Base-by-base conservation (phyloP, 2,113 vertebrate species). In the Serinus canaria region DNA sequence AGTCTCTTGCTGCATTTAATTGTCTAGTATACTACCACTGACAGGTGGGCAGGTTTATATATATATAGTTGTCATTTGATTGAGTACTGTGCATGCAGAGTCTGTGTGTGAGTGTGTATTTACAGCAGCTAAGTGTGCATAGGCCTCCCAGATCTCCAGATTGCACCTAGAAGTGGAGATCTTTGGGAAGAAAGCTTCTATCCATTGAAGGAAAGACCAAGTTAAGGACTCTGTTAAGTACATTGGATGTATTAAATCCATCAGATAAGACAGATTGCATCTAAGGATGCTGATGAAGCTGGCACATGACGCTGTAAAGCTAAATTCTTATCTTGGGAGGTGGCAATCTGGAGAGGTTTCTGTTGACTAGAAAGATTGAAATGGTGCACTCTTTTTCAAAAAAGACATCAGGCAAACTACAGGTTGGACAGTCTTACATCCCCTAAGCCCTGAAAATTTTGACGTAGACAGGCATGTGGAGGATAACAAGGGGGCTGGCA, bases 1-100 rank as follows among this genome's bases (percentile, higher is more conserved):
- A 67, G 62, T 66, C 35, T 96, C 24, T 80, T 88, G 66, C 67
- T 72, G 55, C 69, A 94, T 92, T 90, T 95, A 88, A 91, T 84
- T 80, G 53, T 88, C 75, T 94, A 50, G 22, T 89, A 83, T 62
- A 59, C 43, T 83, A 59, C 35, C 59, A 77, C 55, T 77, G 89
- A n/a, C 49, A 87, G 69, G n/a, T 37, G 85, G 55, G 28, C 50
- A 90, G 37, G 27, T 83, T 85, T 92, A 58, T 75, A 28, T 44
- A 58, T 49, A 63, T 60, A 43, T 27, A 46, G 62, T 2, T 89
- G 43, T 44, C 22, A 60, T 94, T 88, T 87, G 68, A 70, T 8
- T 84, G 79, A 89, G 30, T 60, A 49, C 49, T 87, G 74, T 73
- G 68, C 49, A 31, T 53, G 31, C 2, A 7, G 11, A 39, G 43